Evolutionary conservation across 2,797 vertebrate species (phyloP), one percentile per base, ranked within the genome.

Genomic region (Phrynocephalus vlangalii): DNA sequence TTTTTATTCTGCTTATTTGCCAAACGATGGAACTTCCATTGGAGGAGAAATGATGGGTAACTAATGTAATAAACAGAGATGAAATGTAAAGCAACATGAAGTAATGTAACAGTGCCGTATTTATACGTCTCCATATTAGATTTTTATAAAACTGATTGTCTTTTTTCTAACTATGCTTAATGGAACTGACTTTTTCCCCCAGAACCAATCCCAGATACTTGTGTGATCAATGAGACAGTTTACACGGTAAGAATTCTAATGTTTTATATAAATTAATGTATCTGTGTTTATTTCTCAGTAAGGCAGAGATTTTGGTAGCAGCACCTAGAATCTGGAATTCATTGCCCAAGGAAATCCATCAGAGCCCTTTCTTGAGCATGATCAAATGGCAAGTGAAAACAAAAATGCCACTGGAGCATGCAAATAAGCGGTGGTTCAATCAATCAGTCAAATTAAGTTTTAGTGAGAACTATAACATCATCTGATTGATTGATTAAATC

Each of bases 161-260:
- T 18, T 71, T 22, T 88, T 80, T 30, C 75, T 5, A 78, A 3
- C 20, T 38, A 84, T 66, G 86, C 30, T 15, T 24, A 15, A 66
- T 79, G 28, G 33, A 89, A 28, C 70, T 89, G 56, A 63, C 6
- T 76, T 9, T 13, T 15, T 15, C 71, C 82, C 93, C 83, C 91
- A 96, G 98, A 84, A 90, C 94, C 75, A 86, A 95, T 96, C 2
- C 72, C 24, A 93, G 76, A 79, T 38, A 92, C 95, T 30, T 98
- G 98, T 91, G 87, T 97, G 80, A 84, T 96, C 68, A 86, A 97
- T 24, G 92, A 86, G 84, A 96, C 87, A 5, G 89, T 94, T 33
- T 97, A 95, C 87, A 48, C 10, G 97, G 98, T 98, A 93, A 97
- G 94, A 86, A 87, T 78, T 63, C 26, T 71, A 60, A 20, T 50